Percentiles rank a stretch among this genome's conserved stretches.
Conservation (phyloP, 2,797 vertebrate species). For the Periophthalmus magnuspinnatus region DNA sequence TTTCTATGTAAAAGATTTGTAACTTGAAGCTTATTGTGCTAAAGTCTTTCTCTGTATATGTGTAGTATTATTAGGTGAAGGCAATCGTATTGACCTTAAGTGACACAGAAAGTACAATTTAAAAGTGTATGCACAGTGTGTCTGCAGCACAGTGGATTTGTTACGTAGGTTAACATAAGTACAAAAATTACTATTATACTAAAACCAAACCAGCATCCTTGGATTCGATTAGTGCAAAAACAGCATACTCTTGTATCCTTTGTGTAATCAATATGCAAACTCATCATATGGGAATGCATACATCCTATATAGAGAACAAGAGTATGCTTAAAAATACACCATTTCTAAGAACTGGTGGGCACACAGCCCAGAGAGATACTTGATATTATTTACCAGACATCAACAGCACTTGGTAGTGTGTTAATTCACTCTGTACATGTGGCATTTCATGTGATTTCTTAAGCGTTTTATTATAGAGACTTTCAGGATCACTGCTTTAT, state of each 20-base stretch:
- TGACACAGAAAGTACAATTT: background rate
- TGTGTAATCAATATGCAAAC: slow-evolving; percentile 6
- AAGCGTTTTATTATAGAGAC: no score
- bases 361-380: background rate
- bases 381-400: background rate
- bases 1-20: slow-evolving; percentile 1
- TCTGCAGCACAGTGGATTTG: background rate
- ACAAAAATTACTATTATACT: background rate
- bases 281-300: background rate
- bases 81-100: background rate
- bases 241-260: background rate
- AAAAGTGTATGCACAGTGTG: background rate
- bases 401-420: background rate
- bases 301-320: background rate
- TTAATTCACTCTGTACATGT: background rate
- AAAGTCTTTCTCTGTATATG: background rate
- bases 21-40: background rate
- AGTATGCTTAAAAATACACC: background rate
- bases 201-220: background rate
- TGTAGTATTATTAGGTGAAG: background rate
- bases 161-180: background rate
- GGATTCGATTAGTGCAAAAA: background rate
- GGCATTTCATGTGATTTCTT: background rate
- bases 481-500: no score
- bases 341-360: background rate